Conservation (phyloP, 2,888 invertebrate species). For the Agrotis puta region DNA sequence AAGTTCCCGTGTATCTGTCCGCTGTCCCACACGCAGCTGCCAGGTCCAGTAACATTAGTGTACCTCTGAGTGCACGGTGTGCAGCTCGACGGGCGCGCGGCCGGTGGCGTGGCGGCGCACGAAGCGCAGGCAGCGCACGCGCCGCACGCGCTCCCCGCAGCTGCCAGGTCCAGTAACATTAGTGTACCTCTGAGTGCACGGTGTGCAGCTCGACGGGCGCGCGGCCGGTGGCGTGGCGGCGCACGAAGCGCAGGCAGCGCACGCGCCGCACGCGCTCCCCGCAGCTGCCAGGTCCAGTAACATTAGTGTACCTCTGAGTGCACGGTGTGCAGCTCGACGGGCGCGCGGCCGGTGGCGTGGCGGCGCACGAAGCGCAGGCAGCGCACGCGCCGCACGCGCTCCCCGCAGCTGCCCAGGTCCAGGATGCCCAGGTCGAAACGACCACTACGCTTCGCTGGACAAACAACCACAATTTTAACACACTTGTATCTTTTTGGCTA, state of each 20-base stretch:
- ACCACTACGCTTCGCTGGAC: constrained; percentile 96
- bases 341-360: constrained; percentile 97
- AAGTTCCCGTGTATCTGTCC: no score
- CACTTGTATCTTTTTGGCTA: neutral
- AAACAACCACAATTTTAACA: neutral
- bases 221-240: constrained; percentile 97
- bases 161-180: no score
- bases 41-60: no score
- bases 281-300: constrained; percentile 91
- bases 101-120: constrained; percentile 97
- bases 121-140: constrained; percentile 95
- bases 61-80: constrained; percentile 95
- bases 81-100: constrained; percentile 97
- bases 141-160: constrained; percentile 97
- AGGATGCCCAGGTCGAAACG: constrained; percentile 96
- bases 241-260: constrained; percentile 95
- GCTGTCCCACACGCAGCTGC: no score
- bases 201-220: constrained; percentile 98
- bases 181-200: constrained; percentile 94
- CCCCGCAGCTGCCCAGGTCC: constrained; percentile 98
- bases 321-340: constrained; percentile 98
- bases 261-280: constrained; percentile 97
- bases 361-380: constrained; percentile 96
- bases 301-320: constrained; percentile 90
- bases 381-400: constrained; percentile 96